Percentiles rank a stretch among this genome's conserved stretches.
These are phyloP conservation scores for Rhaphigaster nebulosa DNA, from an alignment of 2,888 invertebrate species.

Conservation along the genomic window DNA sequence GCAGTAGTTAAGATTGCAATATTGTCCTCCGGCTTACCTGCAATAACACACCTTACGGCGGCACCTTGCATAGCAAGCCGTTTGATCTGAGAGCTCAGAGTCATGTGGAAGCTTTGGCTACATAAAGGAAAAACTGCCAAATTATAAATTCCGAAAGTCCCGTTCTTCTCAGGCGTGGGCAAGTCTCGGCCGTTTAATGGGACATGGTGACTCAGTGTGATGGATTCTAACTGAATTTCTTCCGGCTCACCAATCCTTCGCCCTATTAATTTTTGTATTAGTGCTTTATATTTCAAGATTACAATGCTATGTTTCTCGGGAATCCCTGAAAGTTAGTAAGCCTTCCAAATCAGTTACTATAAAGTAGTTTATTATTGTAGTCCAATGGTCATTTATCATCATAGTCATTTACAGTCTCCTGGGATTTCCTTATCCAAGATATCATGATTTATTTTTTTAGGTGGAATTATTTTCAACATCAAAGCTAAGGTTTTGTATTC, in stretches of 20 bases:
- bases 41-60: not conserved
- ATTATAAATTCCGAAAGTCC: conserved; percentile 25
- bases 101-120: not conserved
- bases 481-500: too few relatives aligned
- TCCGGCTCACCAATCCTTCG: not conserved
- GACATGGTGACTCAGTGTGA: conserved; percentile 3
- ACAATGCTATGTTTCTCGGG: too few relatives aligned
- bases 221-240: not conserved
- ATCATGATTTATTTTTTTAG: not conserved
- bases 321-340: not conserved
- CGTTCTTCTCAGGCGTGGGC: not conserved
- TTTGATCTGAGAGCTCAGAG: not conserved
- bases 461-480: too few relatives aligned
- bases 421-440: not conserved
- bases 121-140: not conserved
- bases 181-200: conserved; percentile 6
- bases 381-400: too few relatives aligned
- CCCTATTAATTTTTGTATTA: not conserved
- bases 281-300: not conserved
- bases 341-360: too few relatives aligned
- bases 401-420: not conserved
- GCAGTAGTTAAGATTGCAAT: not conserved
- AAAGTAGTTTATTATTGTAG: too few relatives aligned
- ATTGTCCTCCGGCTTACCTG: not conserved
- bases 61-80: not conserved